Evolutionary conservation across 2,888 invertebrate genomes (phyloP), one percentile per base, ranked within the genome.

Genomic region (Cynaeus angustus): DNA sequence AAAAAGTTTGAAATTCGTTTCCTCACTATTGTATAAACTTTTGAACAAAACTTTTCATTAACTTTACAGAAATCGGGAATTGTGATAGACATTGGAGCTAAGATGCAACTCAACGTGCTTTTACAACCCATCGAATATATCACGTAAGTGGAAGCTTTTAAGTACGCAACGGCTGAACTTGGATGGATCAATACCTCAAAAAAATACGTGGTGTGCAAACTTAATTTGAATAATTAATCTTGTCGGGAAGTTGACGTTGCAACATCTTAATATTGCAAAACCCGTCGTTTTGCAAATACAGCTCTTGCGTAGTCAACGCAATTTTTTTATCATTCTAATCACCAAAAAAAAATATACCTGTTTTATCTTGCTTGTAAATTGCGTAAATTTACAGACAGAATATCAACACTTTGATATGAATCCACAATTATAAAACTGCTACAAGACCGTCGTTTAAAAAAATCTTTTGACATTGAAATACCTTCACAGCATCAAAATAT

Each of bases 81-180:
- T 4, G 92, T 94, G 0, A 80, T 95, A 37, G 91, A 94, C 65
- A 93, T 95, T 0, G 89, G 90, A 0, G 95, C 93, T 0, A 88
- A 93, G 72, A 90, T 96, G 76, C 96, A 96, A 85, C 87, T 95
- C 64, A 96, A 95, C 81, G 88, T 95, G 76, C 87, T 91, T 56
- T 84, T 95, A 0, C 91, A 91, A 70, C 91, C 92, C 0, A 89
- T 89, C 66, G 82, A 86, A 4, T 86, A 87, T 46, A 86, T 94
- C 10, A 82, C 83, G 94, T 94, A 86, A 90, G 91, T 87, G 41
- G 28, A 38, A n/a, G n/a, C n/a, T n/a, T n/a, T 9, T 43, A 16
- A n/a, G n/a, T n/a, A n/a, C n/a, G n/a, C n/a, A n/a, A n/a, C n/a
- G n/a, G n/a, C n/a, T n/a, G n/a, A 21, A 21, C 21, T 21, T 21